A percentile compares a stretch with the other conserved stretches of the same genome.
Evolutionary conservation across 2,113 vertebrate species (phyloP).

Genomic region (Tauraco erythrolophus): DNA sequence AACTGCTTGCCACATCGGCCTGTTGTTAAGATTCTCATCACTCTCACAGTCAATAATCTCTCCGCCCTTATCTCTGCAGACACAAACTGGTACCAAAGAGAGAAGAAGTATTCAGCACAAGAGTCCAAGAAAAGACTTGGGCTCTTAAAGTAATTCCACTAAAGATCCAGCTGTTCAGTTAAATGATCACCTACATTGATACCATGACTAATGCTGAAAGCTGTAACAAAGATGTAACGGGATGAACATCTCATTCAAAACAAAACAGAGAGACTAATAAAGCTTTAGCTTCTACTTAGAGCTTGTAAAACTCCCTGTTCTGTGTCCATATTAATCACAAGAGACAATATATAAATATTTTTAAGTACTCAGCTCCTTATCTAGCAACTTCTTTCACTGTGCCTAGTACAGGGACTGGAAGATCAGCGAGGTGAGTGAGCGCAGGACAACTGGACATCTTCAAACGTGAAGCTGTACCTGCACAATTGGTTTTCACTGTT

Average conservation of each 20-base stretch:
- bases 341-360: neutral
- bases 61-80: conserved; percentile 2
- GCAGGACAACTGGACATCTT: neutral
- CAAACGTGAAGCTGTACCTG: neutral
- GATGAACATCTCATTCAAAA: neutral
- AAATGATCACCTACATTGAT: neutral
- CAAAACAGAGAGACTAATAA: neutral
- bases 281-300: neutral
- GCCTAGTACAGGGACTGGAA: neutral
- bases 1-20: neutral
- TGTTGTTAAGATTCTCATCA: neutral
- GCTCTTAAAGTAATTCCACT: neutral
- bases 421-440: neutral
- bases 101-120: conserved; percentile 23
- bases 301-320: neutral
- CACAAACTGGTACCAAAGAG: conserved; percentile 46
- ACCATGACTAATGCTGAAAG: neutral
- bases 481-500: neutral
- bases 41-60: neutral
- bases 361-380: neutral
- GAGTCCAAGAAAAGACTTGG: neutral
- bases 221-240: neutral
- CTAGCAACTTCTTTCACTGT: neutral
- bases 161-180: neutral
- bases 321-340: neutral